A percentile compares a stretch with the other conserved stretches of the same genome.
Conservation (phyloP, 2,113 vertebrate species). For the Eublepharis macularius region DNA sequence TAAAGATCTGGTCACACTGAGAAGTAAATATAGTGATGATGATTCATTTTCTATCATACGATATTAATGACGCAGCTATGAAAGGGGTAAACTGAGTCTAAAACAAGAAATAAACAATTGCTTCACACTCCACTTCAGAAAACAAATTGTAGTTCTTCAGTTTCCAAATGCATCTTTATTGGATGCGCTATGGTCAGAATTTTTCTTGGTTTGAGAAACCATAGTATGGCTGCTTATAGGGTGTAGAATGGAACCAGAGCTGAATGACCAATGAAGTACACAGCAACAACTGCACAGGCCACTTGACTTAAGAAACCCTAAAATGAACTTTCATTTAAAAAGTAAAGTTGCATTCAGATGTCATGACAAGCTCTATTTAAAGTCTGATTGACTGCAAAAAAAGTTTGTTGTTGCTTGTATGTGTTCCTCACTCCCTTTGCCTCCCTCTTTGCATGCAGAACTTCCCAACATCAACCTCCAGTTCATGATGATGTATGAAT, state of each 20-base stretch:
- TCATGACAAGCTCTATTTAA: no score
- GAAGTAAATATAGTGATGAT: no score
- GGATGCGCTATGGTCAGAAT: neutral
- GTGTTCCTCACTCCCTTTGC: no score
- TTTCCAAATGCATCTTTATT: neutral
- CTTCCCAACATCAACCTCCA: no score
- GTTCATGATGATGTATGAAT: no score
- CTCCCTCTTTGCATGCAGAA: no score
- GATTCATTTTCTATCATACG: neutral
- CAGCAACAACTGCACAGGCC: no score
- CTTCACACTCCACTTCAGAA: neutral
- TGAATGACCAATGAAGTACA: neutral
- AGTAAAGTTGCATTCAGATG: no score
- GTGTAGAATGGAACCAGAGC: neutral
- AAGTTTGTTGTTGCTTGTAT: no score
- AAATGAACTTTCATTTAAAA: neutral
- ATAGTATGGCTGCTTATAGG: neutral
- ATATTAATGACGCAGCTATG: neutral
- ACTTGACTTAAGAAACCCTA: neutral
- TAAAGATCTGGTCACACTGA: no score
- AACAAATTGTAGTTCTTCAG: neutral
- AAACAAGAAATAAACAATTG: neutral
- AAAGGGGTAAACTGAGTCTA: slow-evolving; percentile 14
- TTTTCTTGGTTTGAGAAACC: neutral
- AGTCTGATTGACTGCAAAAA: no score